Percentiles rank a stretch among this genome's conserved stretches.
Evolutionary conservation across 2,113 vertebrate genomes (phyloP).

Genomic region (Leuciscus idus): DNA sequence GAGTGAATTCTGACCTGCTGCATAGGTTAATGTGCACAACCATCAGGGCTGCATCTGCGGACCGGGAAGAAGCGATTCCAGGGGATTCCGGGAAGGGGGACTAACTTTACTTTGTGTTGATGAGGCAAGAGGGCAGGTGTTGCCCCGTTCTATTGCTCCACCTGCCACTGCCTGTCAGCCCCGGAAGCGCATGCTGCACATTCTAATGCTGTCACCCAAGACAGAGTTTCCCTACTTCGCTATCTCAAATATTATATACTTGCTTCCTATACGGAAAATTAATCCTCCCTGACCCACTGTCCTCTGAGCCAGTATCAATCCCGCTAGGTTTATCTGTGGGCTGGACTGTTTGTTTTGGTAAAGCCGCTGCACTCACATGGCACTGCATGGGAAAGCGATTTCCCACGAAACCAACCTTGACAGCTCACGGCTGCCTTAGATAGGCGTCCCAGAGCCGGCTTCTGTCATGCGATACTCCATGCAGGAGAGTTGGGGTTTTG

Average conservation of each 20-base stretch:
- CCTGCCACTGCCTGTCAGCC: constrained; percentile 56
- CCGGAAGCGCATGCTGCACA: constrained; percentile 49
- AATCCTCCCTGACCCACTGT: constrained; percentile 44
- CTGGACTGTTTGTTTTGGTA: constrained; percentile 45
- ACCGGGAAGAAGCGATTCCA: constrained; percentile 41
- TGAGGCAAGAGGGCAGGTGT: constrained; percentile 58
- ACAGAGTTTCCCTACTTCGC: constrained; percentile 59
- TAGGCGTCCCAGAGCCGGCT: constrained; percentile 37
- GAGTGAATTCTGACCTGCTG: background rate
- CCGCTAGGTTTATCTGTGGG: background rate
- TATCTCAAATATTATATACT: constrained; percentile 62
- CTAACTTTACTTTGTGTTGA: constrained; percentile 48
- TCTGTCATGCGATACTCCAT: constrained; percentile 39
- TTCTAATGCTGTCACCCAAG: constrained; percentile 60
- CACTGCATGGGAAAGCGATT: constrained; percentile 54
- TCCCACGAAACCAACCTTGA: constrained; percentile 50
- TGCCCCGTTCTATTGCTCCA: constrained; percentile 37
- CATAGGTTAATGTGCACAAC: background rate
- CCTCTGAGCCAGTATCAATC: background rate
- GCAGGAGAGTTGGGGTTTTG: constrained; percentile 50
- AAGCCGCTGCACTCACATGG: constrained; percentile 20
- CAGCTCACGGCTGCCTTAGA: constrained; percentile 52
- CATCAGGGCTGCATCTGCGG: constrained; percentile 15
- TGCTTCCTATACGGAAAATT: constrained; percentile 60
- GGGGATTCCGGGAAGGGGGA: background rate